Evolutionary conservation across 30 jellyfish, hydroid and myxozoan species (phyloP).

Genomic region (Aurelia sp.): DNA sequence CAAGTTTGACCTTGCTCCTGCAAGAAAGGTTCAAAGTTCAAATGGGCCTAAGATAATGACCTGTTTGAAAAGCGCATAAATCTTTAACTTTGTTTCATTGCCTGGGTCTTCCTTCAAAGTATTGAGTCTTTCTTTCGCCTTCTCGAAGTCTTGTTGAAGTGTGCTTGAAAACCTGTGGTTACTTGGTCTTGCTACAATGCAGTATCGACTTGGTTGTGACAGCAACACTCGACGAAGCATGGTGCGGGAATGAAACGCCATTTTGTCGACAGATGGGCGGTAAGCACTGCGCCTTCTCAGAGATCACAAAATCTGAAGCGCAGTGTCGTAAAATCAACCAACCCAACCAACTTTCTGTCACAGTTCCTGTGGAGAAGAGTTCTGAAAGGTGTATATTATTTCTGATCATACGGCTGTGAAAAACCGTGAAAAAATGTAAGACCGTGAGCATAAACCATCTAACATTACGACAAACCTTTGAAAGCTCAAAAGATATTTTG

Average conservation of each 20-base stretch:
- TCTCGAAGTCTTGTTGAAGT: conserved; percentile 76
- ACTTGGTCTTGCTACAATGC: conserved; percentile 11
- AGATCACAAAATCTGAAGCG: too few species aligned
- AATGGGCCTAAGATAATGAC: conserved; percentile 32
- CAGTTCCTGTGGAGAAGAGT: too few species aligned
- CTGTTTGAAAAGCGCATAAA: conserved; percentile 95
- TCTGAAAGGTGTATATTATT: too few species aligned
- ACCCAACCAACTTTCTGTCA: too few species aligned
- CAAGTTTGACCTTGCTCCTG: background rate
- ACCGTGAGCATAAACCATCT: too few species aligned
- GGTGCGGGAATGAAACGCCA: conserved; percentile 34
- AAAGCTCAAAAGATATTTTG: too few species aligned
- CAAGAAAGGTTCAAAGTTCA: conserved; percentile 35
- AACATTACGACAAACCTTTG: too few species aligned
- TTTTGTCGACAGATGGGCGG: background rate
- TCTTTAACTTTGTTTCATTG: conserved; percentile 84
- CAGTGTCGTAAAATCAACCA: too few species aligned
- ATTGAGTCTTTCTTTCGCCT: conserved; percentile 87
- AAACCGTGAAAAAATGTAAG: too few species aligned
- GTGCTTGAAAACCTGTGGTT: conserved; percentile 33
- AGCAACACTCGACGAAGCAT: conserved; percentile 29
- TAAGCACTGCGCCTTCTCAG: too few species aligned
- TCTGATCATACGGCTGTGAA: too few species aligned
- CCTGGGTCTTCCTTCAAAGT: conserved; percentile 95
- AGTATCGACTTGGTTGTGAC: conserved; percentile 37